Evolutionary conservation across 2,888 invertebrate species (phyloP).

Genomic region (Chironomus tentans): DNA sequence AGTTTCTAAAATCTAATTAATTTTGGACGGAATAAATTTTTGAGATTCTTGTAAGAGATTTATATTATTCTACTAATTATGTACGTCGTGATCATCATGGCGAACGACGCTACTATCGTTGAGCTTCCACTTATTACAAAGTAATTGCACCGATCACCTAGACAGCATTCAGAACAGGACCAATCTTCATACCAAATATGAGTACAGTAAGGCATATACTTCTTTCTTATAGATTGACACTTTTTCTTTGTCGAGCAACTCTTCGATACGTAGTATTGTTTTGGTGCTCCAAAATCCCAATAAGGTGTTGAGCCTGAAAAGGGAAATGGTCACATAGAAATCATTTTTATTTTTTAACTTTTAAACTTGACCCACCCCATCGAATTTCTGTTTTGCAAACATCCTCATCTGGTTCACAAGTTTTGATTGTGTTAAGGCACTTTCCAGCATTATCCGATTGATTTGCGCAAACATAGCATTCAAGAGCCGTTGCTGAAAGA

Average conservation of each 20-base stretch:
- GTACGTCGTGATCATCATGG: neutral
- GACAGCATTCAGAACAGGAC: conserved; percentile 93
- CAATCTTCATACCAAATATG: conserved; percentile 95
- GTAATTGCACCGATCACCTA: conserved; percentile 91
- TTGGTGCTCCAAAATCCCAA: conserved; percentile 85
- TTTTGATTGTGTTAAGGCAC: conserved; percentile 83
- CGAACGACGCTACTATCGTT: neutral
- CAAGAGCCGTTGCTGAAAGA: conserved; percentile 47
- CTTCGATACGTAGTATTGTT: conserved; percentile 90
- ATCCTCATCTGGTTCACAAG: conserved; percentile 80
- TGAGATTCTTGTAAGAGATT: neutral
- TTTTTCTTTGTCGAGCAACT: conserved; percentile 71
- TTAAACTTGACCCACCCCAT: conserved; percentile 55
- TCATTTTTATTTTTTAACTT: conserved; percentile 54
- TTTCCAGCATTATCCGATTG: conserved; percentile 90
- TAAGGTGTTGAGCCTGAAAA: conserved; percentile 60
- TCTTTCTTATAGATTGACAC: conserved; percentile 62
- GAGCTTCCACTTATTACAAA: conserved; percentile 54
- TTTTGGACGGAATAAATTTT: neutral
- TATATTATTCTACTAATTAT: neutral
- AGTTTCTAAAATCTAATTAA: neutral
- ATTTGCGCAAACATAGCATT: conserved; percentile 90
- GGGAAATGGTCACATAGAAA: conserved; percentile 35
- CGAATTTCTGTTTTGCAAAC: conserved; percentile 80
- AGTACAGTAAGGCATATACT: conserved; percentile 69